Percentiles rank a stretch among this genome's conserved stretches.
These are phyloP conservation scores for Cerastis leucographa DNA, from an alignment of 2,888 invertebrate species.

Conservation along the genomic window DNA sequence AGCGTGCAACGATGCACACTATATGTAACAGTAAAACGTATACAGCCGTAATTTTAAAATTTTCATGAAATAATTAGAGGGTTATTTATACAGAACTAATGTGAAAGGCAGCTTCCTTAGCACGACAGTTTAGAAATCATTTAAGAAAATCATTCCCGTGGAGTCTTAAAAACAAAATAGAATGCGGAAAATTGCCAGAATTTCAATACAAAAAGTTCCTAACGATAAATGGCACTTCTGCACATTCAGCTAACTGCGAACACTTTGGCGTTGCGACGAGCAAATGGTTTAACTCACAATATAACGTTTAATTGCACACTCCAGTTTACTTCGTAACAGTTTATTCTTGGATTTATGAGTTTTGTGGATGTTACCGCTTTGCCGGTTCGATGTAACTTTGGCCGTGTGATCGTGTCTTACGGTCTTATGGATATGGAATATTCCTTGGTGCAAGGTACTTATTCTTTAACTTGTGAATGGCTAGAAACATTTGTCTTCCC, in stretches of 20 bases:
- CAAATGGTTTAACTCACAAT: conserved; percentile 61
- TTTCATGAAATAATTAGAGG: too few species aligned
- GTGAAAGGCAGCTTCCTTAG: background rate
- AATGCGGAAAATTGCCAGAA: background rate
- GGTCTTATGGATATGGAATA: background rate
- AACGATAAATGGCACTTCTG: conserved; percentile 37
- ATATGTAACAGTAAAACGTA: too few species aligned
- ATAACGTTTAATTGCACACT: conserved; percentile 59
- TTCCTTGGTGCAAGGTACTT: background rate
- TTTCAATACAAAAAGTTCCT: background rate
- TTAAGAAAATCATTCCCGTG: background rate
- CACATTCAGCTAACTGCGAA: background rate
- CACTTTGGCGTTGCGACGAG: conserved; percentile 47
- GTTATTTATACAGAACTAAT: background rate
- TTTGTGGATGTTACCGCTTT: conserved; percentile 32
- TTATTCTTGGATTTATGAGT: conserved; percentile 50
- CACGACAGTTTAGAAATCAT: background rate
- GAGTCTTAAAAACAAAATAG: background rate
- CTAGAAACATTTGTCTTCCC: background rate
- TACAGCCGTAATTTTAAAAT: too few species aligned
- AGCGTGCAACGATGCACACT: too few species aligned
- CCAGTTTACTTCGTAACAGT: conserved; percentile 56
- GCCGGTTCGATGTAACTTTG: conserved; percentile 12
- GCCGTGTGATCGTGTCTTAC: background rate
- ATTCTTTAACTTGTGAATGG: background rate